These are phyloP conservation scores for Agrypnia vestita DNA, from an alignment of 1,140 invertebrate genomes.

Conservation along the genomic window DNA sequence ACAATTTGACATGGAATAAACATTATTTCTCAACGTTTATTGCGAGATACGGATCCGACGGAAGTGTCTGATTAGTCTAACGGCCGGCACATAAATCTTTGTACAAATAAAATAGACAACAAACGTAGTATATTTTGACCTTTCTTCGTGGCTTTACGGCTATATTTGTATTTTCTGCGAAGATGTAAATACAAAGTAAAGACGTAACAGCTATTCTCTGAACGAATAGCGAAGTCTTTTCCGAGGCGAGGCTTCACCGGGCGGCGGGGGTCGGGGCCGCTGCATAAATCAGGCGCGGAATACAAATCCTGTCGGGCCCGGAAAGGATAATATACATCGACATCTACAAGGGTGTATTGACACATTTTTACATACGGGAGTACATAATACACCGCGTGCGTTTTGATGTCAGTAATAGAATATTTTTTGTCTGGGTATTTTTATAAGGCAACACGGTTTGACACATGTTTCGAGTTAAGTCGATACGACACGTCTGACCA, in stretches of 20 bases:
- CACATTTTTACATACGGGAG: constrained; percentile 27
- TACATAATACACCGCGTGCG: constrained; percentile 1
- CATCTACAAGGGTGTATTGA: constrained; percentile 38
- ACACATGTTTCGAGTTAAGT: too few relatives aligned
- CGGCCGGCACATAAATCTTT: neutral
- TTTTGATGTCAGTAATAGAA: constrained; percentile 17
- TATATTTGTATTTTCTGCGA: neutral
- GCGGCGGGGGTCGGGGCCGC: neutral
- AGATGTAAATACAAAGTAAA: constrained; percentile 34
- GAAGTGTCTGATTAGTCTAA: too few relatives aligned
- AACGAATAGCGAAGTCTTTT: constrained; percentile 8
- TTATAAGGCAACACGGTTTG: too few relatives aligned
- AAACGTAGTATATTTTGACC: constrained; percentile 13
- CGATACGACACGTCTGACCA: too few relatives aligned
- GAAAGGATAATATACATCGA: constrained; percentile 28
- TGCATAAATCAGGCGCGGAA: constrained; percentile 30
- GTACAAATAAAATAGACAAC: constrained; percentile 1
- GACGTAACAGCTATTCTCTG: constrained; percentile 24
- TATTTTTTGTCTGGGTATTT: constrained; percentile 23
- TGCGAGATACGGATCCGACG: too few relatives aligned
- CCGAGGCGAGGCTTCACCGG: neutral
- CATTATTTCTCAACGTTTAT: too few relatives aligned
- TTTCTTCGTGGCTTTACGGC: neutral
- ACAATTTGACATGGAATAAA: too few relatives aligned
- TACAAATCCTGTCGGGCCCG: constrained; percentile 21